Base-by-base conservation (phyloP, 2,888 invertebrate genomes). In the Gnatocerus cornutus region DNA sequence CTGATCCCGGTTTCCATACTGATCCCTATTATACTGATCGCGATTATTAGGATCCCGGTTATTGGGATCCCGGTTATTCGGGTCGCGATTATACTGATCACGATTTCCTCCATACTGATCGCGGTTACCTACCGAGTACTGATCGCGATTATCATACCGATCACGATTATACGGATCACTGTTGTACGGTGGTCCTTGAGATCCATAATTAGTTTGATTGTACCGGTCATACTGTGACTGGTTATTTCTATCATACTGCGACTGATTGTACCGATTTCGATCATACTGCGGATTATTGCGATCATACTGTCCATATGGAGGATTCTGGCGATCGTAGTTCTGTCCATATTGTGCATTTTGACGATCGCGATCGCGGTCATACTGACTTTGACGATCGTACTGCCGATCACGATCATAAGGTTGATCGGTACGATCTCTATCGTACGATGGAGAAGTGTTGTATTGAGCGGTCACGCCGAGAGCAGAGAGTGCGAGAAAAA, bases 81-180 rank as follows among this genome's bases (percentile, higher is more conserved):
- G 53, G 10, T 75, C 74, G 67, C 75, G n/a, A n/a, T n/a, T n/a
- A n/a, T n/a, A n/a, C n/a, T n/a, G n/a, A n/a, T n/a, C n/a, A 13
- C 50, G 63, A 12, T 55, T 64, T 4, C 64, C 64, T 14, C 8
- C 43, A 16, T 58, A 45, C 33, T 46, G 58, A 29, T 70, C 39
- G 12, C 55, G 50, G 9, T 55, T 62, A 41, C 69, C 62, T 6
- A 10, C 50, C 41, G 73, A 62, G 37, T 72, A 59, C 12, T 64
- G 67, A 37, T 77, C 75, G 63, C 72, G 68, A 48, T 72, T 74
- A 9, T 71, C 70, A 46, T 68, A 62, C n/a, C 70, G 64, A 29
- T 65, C 58, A 33, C 67, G 61, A 21, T 73, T 71, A 46, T 72
- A 59, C 0, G 53, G 53, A 14, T 75, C 74, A 69, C 75, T 64